phyloP scores from a whole-genome alignment of 2,113 vertebrate genomes.

The Condylura cristata region DNA sequence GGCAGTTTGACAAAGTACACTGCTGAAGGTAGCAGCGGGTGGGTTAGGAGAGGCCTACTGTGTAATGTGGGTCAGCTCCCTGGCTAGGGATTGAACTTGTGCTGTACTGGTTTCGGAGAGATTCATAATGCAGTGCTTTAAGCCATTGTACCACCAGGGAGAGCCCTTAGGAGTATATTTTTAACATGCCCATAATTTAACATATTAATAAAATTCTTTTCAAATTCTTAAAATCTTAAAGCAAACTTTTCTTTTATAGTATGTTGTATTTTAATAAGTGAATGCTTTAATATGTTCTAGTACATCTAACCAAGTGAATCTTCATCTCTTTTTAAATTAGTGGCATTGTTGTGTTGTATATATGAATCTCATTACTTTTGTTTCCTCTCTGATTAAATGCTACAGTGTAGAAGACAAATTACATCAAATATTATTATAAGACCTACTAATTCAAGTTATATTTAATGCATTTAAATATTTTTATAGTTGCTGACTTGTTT shows the following conservation, averaged over 20 bases:
- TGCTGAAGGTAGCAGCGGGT: too few relatives aligned
- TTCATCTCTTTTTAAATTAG: constrained; percentile 20
- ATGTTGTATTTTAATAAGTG: neutral
- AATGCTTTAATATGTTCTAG: constrained; percentile 1
- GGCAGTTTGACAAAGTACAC: too few relatives aligned
- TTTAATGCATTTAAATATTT: constrained; percentile 40
- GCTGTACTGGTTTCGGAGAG: too few relatives aligned
- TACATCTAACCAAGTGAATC: neutral
- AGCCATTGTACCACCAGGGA: too few relatives aligned
- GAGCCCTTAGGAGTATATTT: too few relatives aligned
- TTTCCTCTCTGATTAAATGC: neutral
- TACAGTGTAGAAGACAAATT: neutral
- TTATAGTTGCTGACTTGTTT: constrained; percentile 6
- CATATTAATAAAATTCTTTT: neutral
- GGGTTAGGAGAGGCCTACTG: too few relatives aligned
- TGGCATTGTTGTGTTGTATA: neutral
- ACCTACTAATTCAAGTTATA: constrained; percentile 20
- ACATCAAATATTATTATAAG: neutral
- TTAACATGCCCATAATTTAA: neutral
- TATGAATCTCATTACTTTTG: neutral
- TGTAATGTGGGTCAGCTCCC: too few relatives aligned
- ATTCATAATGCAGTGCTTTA: too few relatives aligned
- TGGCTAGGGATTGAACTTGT: too few relatives aligned
- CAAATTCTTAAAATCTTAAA: neutral
- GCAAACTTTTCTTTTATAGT: neutral